Conservation (phyloP, 2,888 invertebrate species). For the Drosophila rubida region DNA sequence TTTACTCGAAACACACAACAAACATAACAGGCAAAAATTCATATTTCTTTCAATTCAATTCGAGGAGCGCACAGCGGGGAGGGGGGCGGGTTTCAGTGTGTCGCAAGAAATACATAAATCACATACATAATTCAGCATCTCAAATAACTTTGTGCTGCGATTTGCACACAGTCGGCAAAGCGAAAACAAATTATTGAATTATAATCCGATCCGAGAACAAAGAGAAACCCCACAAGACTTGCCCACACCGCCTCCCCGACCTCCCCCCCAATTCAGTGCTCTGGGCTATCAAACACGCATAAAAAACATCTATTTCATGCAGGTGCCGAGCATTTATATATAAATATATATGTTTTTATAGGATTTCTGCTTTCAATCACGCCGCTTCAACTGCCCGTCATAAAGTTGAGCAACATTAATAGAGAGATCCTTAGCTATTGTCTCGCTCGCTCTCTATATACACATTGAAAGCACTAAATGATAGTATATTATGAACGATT, state of each 20-base stretch:
- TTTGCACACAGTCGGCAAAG: background rate
- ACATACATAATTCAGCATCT: slow-evolving; percentile 43
- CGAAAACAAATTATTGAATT: slow-evolving; percentile 39
- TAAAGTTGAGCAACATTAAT: slow-evolving; percentile 7
- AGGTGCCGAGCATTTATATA: background rate
- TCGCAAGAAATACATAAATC: slow-evolving; percentile 30
- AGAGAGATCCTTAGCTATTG: slow-evolving; percentile 8
- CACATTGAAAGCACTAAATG: slow-evolving; percentile 19
- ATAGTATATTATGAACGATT: slow-evolving; percentile 1
- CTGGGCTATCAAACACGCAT: background rate
- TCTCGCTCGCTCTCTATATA: slow-evolving; percentile 12
- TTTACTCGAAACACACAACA: slow-evolving; percentile 10
- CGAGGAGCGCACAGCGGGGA: background rate
- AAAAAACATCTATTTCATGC: background rate
- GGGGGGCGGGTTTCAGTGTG: background rate
- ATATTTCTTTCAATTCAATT: slow-evolving; percentile 8
- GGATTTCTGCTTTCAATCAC: background rate
- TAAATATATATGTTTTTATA: too few relatives aligned
- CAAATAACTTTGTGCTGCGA: slow-evolving; percentile 24
- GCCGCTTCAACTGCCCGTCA: background rate
- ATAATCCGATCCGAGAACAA: slow-evolving; percentile 33
- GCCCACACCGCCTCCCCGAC: background rate
- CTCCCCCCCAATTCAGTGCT: too few relatives aligned
- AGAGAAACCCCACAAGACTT: background rate
- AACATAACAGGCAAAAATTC: too few relatives aligned